These are phyloP conservation scores for Aelia acuminata DNA, from an alignment of 2,888 invertebrate species.

Conservation along the genomic window DNA sequence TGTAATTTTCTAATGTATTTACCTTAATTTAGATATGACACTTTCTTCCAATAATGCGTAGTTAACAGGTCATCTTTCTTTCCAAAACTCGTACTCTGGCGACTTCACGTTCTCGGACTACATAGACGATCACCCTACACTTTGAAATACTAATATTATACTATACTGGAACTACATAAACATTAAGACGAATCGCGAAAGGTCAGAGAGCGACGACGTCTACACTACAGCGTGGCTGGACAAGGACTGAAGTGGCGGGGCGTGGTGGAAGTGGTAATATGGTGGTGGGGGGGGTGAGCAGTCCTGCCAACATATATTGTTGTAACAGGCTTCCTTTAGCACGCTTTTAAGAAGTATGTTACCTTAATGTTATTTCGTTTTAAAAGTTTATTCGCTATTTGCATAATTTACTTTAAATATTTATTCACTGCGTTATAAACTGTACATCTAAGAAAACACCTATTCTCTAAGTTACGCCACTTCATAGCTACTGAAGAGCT, in stretches of 20 bases:
- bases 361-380: neutral
- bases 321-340: neutral
- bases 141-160: neutral
- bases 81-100: neutral
- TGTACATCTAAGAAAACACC: too few species aligned
- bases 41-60: slow-evolving; percentile 19
- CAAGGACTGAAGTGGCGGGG: slow-evolving; percentile 39
- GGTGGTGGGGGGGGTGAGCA: slow-evolving; percentile 21
- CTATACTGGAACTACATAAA: neutral
- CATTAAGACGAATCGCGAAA: neutral
- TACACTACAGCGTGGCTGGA: neutral
- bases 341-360: neutral
- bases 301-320: slow-evolving; percentile 36
- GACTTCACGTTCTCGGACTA: neutral
- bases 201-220: neutral
- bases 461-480: too few species aligned
- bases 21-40: neutral
- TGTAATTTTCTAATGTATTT: neutral
- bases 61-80: neutral
- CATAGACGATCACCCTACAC: neutral
- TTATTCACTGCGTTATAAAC: too few species aligned
- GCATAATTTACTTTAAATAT: neutral
- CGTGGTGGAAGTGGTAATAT: slow-evolving; percentile 8
- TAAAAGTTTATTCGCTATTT: neutral
- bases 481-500: too few species aligned